phyloP scores from a whole-genome alignment of 2,888 invertebrate genomes.

The Acleris cristana region DNA sequence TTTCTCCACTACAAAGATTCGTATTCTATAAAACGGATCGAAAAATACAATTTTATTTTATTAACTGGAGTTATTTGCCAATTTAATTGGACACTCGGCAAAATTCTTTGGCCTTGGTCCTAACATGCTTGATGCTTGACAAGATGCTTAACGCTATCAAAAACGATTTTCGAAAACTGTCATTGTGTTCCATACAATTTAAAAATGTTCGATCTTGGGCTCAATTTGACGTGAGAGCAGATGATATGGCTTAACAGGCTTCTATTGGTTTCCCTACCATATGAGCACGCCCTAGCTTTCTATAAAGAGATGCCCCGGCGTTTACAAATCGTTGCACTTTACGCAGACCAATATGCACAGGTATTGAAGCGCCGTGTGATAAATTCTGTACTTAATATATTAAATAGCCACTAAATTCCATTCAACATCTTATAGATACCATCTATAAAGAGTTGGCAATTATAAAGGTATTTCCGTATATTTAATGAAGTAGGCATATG shows the following conservation, averaged over 20 bases:
- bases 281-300: neutral
- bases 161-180: too few relatives aligned
- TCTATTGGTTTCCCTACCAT: neutral
- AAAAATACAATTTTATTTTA: too few relatives aligned
- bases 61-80: too few relatives aligned
- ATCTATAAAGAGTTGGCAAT: conserved; percentile 13
- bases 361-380: conserved; percentile 27
- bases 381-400: conserved; percentile 23
- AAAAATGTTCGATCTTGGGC: too few relatives aligned
- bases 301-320: conserved; percentile 4
- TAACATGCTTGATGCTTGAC: too few relatives aligned
- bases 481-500: too few relatives aligned
- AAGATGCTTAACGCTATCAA: too few relatives aligned
- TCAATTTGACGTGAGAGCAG: too few relatives aligned
- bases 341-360: conserved; percentile 23
- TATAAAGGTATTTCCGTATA: conserved; percentile 2
- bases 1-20: neutral
- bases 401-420: conserved; percentile 29
- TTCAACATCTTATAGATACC: conserved; percentile 10
- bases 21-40: neutral
- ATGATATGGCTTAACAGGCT: neutral
- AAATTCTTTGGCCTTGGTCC: too few relatives aligned
- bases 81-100: too few relatives aligned
- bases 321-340: conserved; percentile 34
- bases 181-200: too few relatives aligned